A percentile compares a stretch with the other conserved stretches of the same genome.
These are phyloP conservation scores for Coptodon rendalli DNA, from an alignment of 2,113 vertebrate species.

Conservation along the genomic window DNA sequence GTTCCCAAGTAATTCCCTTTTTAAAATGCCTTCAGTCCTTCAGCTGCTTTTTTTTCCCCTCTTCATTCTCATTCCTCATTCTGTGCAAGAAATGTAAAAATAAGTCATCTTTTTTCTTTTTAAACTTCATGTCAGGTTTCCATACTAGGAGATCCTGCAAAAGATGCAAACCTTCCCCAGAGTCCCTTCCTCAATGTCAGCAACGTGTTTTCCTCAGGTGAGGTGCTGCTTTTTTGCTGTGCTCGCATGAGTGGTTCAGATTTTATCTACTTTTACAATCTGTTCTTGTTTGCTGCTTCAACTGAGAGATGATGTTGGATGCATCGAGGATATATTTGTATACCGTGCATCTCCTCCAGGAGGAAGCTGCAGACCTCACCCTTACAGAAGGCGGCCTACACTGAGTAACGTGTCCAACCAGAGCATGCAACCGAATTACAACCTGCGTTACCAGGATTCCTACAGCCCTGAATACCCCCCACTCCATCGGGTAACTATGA, in stretches of 20 bases:
- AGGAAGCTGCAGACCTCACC: conserved; percentile 68
- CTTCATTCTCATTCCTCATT: neutral
- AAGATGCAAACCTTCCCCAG: conserved; percentile 75
- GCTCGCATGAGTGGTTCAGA: neutral
- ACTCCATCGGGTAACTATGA: conserved; percentile 56
- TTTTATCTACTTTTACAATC: neutral
- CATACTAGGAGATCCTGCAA: conserved; percentile 81
- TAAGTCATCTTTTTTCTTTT: neutral
- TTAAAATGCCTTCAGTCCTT: neutral
- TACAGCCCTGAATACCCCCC: conserved; percentile 69
- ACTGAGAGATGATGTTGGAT: neutral
- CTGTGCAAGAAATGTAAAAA: neutral
- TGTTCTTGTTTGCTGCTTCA: neutral
- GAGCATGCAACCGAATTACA: conserved; percentile 60
- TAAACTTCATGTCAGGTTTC: conserved; percentile 65
- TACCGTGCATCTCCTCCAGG: conserved; percentile 24
- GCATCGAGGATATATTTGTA: neutral
- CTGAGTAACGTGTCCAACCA: conserved; percentile 69
- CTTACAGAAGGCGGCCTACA: conserved; percentile 73
- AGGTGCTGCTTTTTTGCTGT: neutral
- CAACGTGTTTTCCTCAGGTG: conserved; percentile 72
- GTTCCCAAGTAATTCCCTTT: neutral
- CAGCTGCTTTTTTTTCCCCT: neutral
- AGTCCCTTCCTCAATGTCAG: conserved; percentile 76
- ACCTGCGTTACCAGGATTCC: conserved; percentile 71